phyloP scores from a whole-genome alignment of 2,797 vertebrate genomes.

The Pelobates cultripes region DNA sequence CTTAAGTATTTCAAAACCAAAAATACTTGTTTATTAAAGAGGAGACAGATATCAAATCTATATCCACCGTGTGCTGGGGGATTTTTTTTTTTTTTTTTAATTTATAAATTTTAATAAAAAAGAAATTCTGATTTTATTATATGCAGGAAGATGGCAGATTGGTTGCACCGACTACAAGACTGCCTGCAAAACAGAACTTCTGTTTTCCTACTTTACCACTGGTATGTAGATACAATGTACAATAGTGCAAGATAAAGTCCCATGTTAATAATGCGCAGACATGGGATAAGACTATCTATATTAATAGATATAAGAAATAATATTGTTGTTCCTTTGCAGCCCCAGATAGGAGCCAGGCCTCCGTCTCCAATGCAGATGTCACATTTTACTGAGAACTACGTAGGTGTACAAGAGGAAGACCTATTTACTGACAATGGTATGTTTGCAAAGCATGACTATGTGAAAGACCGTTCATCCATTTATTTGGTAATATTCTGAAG shows the following conservation, averaged over 20 bases:
- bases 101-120: too few species aligned
- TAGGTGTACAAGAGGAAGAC: background rate
- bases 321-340: conserved; percentile 23
- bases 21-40: too few species aligned
- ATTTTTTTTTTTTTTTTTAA: too few species aligned
- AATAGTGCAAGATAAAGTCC: too few species aligned
- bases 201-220: conserved; percentile 42
- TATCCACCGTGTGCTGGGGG: too few species aligned
- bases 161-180: conserved; percentile 3
- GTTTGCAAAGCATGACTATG: background rate
- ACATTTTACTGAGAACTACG: background rate
- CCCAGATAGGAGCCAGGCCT: conserved; percentile 39
- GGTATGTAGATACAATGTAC: conserved; percentile 16
- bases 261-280: too few species aligned
- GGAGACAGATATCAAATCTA: too few species aligned
- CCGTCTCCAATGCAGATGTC: background rate
- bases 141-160: conserved; percentile 23
- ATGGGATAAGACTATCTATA: too few species aligned
- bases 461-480: too few species aligned
- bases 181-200: background rate
- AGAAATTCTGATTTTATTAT: background rate
- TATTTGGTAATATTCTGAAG: too few species aligned
- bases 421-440: conserved; percentile 31
- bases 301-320: background rate
- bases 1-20: too few species aligned